These are phyloP conservation scores for Leptonema lineaticorne DNA, from an alignment of 1,140 invertebrate species.

Conservation along the genomic window DNA sequence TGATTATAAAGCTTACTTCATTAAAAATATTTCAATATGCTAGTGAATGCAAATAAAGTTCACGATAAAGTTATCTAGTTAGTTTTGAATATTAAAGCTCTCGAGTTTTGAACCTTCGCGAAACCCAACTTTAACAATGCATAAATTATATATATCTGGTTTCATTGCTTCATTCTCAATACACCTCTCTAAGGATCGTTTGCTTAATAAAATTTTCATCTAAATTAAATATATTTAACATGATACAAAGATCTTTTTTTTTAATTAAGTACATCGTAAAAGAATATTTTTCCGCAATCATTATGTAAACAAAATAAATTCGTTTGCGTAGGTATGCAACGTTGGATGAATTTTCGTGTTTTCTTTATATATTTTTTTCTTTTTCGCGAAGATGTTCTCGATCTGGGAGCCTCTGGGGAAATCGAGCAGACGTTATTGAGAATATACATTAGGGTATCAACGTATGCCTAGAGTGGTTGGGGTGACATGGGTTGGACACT, in stretches of 20 bases:
- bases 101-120: not conserved
- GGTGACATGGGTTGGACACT: conserved; percentile 38
- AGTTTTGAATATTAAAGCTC: conserved; percentile 13
- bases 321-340: conserved; percentile 24
- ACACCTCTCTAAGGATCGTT: not conserved
- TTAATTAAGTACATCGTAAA: not conserved
- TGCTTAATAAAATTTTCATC: not conserved
- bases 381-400: conserved; percentile 37
- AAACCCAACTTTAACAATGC: conserved; percentile 1
- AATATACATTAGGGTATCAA: conserved; percentile 37
- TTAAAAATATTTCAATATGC: not conserved
- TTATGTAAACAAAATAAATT: conserved; percentile 27
- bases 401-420: conserved; percentile 33
- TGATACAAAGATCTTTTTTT: too few relatives aligned
- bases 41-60: conserved; percentile 6
- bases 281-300: not conserved
- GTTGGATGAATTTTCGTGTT: conserved; percentile 40
- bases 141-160: conserved; percentile 14
- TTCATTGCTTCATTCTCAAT: conserved; percentile 15
- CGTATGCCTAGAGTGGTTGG: conserved; percentile 18
- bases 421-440: conserved; percentile 41
- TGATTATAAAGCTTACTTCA: not conserved
- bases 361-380: conserved; percentile 9
- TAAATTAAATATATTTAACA: too few relatives aligned
- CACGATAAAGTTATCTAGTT: conserved; percentile 10